Conservation (phyloP, 2,797 vertebrate species). For the Poecilia picta region DNA sequence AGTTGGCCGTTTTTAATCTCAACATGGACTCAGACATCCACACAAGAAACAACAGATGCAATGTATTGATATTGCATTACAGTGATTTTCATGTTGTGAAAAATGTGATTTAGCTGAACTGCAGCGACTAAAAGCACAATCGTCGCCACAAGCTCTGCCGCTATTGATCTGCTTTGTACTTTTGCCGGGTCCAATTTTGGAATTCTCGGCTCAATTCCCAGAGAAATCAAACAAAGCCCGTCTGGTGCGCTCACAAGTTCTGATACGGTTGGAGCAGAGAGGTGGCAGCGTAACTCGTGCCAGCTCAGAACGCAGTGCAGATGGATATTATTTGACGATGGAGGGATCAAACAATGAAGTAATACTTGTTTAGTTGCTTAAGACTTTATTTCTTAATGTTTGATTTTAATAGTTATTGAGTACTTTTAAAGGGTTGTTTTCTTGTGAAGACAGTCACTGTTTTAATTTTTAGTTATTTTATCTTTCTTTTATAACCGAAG, state of each 20-base stretch:
- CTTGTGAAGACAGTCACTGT: not conserved
- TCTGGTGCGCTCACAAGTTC: conserved; percentile 74
- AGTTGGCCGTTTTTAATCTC: not conserved
- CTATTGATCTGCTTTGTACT: conserved; percentile 72
- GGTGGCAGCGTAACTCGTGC: conserved; percentile 68
- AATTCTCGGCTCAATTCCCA: conserved; percentile 76
- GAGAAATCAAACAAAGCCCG: conserved; percentile 78
- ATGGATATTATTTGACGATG: conserved; percentile 67
- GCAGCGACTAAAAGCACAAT: conserved; percentile 58
- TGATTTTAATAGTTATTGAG: not conserved
- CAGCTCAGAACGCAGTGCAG: conserved; percentile 65
- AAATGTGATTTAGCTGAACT: conserved; percentile 49
- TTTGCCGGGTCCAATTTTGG: conserved; percentile 74
- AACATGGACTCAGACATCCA: conserved; percentile 1
- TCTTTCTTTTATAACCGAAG: not conserved
- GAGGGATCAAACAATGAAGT: conserved; percentile 51
- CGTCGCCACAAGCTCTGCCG: conserved; percentile 58
- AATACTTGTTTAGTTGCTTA: conserved; percentile 46
- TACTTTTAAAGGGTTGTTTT: not conserved
- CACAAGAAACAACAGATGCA: conserved; percentile 2
- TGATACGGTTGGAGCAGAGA: conserved; percentile 70
- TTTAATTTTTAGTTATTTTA: not conserved
- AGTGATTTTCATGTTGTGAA: conserved; percentile 44
- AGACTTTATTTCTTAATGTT: conserved; percentile 10
- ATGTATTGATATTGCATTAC: not conserved